phyloP scores from a whole-genome alignment of 2,113 vertebrate genomes.

The Litocranius walleri region DNA sequence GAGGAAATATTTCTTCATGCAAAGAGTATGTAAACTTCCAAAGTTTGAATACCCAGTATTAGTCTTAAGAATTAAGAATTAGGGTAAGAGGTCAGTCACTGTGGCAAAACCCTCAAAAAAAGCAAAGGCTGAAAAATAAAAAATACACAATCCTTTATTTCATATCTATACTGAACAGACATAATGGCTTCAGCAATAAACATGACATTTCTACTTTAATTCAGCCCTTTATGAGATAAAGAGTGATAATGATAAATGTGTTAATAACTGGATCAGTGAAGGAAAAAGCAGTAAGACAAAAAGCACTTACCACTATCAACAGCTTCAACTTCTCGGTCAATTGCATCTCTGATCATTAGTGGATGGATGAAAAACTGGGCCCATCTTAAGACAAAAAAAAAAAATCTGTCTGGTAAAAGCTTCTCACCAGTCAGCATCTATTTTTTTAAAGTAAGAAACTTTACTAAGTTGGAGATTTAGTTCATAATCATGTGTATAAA shows the following conservation, averaged over 20 bases:
- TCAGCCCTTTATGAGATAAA: slow-evolving; percentile 3
- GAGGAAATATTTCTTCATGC: not conserved
- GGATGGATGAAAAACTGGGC: slow-evolving; percentile 98
- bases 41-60: slow-evolving; percentile 8
- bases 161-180: not conserved
- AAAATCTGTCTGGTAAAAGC: not conserved
- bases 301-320: slow-evolving; percentile 92
- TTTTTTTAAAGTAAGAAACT: slow-evolving; percentile 24
- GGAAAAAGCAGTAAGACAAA: slow-evolving; percentile 9
- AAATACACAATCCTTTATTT: not conserved
- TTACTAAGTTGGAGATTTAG: slow-evolving; percentile 10
- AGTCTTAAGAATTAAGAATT: slow-evolving; percentile 12
- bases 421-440: not conserved
- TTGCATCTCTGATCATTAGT: slow-evolving; percentile 94
- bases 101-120: slow-evolving; percentile 27
- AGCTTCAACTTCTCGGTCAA: slow-evolving; percentile 96
- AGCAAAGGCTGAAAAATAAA: not conserved
- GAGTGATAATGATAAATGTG: slow-evolving; percentile 12
- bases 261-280: not conserved
- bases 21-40: not conserved
- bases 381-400: slow-evolving; percentile 85
- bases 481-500: not conserved
- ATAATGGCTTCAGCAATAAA: slow-evolving; percentile 39
- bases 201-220: slow-evolving; percentile 13
- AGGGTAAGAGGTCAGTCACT: not conserved